phyloP scores from a whole-genome alignment of 2,113 vertebrate species.

The Rhagologus leucostigma region DNA sequence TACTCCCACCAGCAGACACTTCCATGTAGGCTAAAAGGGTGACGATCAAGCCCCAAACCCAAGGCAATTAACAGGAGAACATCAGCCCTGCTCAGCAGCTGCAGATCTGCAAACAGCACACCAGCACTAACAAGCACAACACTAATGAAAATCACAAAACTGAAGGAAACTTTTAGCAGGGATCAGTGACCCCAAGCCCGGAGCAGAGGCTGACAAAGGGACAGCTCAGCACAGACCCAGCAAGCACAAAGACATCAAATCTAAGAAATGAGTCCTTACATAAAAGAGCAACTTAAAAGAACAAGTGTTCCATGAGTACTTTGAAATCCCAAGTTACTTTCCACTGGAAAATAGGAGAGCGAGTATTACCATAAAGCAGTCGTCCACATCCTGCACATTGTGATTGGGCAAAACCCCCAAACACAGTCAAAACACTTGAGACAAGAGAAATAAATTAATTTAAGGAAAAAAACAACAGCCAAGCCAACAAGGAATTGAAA shows the following conservation, averaged over 20 bases:
- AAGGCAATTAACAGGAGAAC: neutral
- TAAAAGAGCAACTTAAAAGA: neutral
- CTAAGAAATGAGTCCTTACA: neutral
- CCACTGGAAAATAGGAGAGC: accelerated
- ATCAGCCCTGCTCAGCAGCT: neutral
- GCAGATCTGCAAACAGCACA: neutral
- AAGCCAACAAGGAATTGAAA: neutral
- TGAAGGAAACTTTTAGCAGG: neutral
- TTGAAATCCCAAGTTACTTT: neutral
- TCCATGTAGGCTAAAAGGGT: accelerated
- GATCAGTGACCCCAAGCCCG: neutral
- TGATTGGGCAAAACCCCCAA: accelerated
- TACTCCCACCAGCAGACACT: neutral
- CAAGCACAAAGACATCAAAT: too few species aligned
- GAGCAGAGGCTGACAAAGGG: neutral
- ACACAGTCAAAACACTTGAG: accelerated
- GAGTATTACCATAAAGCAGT: accelerated
- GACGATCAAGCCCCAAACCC: neutral
- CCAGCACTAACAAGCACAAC: neutral
- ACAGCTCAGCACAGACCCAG: neutral
- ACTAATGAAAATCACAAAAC: neutral
- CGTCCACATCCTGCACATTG: neutral
- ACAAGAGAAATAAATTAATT: neutral
- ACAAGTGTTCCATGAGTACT: accelerated
- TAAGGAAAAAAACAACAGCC: neutral